phyloP scores from a whole-genome alignment of 2,113 vertebrate genomes.

The Connochaetes taurinus region DNA sequence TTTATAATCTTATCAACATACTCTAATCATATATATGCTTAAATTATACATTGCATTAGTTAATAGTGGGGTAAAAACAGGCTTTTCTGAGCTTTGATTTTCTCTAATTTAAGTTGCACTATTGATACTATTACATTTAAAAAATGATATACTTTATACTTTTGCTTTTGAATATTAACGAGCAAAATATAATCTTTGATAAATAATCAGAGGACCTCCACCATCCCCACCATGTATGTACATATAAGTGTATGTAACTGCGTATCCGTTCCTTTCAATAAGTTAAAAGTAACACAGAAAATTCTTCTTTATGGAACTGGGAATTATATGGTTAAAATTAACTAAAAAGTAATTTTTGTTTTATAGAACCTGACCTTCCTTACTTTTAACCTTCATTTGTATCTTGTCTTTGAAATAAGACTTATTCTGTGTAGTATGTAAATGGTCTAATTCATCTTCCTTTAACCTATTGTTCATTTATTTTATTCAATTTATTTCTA shows the following conservation, averaged over 20 bases:
- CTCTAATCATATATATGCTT: background rate
- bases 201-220: background rate
- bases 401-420: constrained; percentile 64
- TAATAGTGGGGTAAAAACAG: background rate
- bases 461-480: constrained; percentile 64
- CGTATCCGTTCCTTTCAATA: background rate
- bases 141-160: background rate
- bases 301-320: background rate
- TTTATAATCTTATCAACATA: background rate
- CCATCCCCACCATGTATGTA: background rate
- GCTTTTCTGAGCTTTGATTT: background rate
- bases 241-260: background rate
- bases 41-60: background rate
- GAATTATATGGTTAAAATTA: constrained; percentile 42
- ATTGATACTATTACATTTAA: background rate
- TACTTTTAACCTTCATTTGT: constrained; percentile 54
- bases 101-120: background rate
- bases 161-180: constrained; percentile 41
- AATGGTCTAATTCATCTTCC: constrained; percentile 65
- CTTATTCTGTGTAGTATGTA: constrained; percentile 53
- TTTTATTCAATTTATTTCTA: constrained; percentile 74
- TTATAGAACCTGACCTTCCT: background rate
- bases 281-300: background rate
- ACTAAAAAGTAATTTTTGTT: constrained; percentile 57
- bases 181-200: constrained; percentile 5